Percentiles rank a stretch among this genome's conserved stretches.
Conservation (phyloP, 37 sponge, comb jelly and placozoan species). For the Chondrilla cf. caribensis region DNA sequence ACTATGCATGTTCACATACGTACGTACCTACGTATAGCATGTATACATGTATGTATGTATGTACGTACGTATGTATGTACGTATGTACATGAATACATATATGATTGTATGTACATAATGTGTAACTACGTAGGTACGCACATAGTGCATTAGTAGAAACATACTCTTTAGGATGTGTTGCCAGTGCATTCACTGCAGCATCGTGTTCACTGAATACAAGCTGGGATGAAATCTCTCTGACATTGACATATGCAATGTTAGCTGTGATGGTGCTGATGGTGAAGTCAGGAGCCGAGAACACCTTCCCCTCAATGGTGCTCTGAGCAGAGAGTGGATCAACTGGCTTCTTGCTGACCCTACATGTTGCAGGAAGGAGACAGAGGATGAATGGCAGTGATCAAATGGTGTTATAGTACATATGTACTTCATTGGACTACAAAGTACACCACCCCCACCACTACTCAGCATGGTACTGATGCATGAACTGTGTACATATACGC, state of each 20-base stretch:
- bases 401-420: too few species aligned
- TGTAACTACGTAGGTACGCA: background rate
- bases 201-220: slow-evolving; percentile 70
- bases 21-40: background rate
- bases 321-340: slow-evolving; percentile 21
- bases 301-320: slow-evolving; percentile 54
- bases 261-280: slow-evolving; percentile 50
- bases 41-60: background rate
- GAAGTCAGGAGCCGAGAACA: slow-evolving; percentile 77
- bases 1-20: background rate
- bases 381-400: too few species aligned
- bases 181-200: slow-evolving; percentile 68
- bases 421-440: too few species aligned
- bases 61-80: background rate
- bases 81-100: background rate
- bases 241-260: slow-evolving; percentile 19
- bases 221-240: slow-evolving; percentile 17
- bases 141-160: background rate
- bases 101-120: too few species aligned
- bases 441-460: too few species aligned
- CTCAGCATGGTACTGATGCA: too few species aligned
- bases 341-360: slow-evolving; percentile 5
- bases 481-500: too few species aligned
- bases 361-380: too few species aligned
- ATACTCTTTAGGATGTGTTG: slow-evolving; percentile 75